phyloP scores from a whole-genome alignment of 2,797 vertebrate genomes.

The Sebastes elongatus region DNA sequence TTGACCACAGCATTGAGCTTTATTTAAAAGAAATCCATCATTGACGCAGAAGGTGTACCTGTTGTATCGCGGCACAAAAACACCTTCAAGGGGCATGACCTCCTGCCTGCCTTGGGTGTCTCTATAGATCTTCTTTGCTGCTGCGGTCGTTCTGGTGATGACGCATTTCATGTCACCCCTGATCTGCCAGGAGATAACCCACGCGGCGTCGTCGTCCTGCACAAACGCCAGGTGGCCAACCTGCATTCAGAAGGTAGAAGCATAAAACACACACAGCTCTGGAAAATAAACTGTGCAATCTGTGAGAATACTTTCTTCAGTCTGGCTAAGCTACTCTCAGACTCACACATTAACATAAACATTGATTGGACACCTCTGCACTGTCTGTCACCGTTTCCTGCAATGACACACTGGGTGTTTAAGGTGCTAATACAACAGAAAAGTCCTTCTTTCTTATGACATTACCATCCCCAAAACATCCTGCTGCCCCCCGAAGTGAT shows the following conservation, averaged over 20 bases:
- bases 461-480: constrained; percentile 92
- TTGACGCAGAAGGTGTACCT: constrained; percentile 73
- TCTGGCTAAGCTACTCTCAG: not conserved
- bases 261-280: not conserved
- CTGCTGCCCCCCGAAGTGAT: constrained; percentile 78
- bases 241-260: constrained; percentile 67
- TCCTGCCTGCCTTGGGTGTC: constrained; percentile 88
- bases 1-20: not conserved
- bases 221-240: constrained; percentile 90
- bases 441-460: not conserved
- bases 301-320: not conserved
- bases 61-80: constrained; percentile 79
- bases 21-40: not conserved
- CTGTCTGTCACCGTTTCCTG: not conserved
- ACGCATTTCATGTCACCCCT: constrained; percentile 93
- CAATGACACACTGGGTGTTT: not conserved
- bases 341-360: not conserved
- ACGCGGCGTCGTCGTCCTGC: constrained; percentile 85
- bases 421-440: accelerated
- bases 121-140: constrained; percentile 84
- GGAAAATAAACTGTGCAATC: not conserved
- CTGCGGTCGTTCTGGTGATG: constrained; percentile 86
- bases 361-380: not conserved
- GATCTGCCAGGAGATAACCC: constrained; percentile 93
- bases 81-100: constrained; percentile 89